phyloP scores from a whole-genome alignment of 2,113 vertebrate species.

The Anarhynchus alexandrinus region DNA sequence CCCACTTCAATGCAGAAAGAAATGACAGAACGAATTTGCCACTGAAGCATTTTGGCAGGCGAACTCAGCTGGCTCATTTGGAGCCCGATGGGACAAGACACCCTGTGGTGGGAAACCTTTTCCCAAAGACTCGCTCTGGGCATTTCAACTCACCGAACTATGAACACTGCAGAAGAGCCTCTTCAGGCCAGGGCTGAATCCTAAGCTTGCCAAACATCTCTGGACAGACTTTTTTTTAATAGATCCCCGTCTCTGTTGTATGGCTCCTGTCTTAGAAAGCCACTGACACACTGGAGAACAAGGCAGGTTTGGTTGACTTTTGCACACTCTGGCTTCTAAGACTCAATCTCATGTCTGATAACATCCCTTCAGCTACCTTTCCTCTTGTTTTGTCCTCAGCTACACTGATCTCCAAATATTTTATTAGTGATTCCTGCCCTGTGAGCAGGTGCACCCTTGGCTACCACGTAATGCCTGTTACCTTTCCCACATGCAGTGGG shows the following conservation, averaged over 20 bases:
- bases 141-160: not conserved
- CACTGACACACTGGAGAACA: not conserved
- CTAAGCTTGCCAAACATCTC: not conserved
- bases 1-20: constrained; percentile 77
- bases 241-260: not conserved
- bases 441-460: not conserved
- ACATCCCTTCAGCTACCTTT: not conserved
- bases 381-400: not conserved
- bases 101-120: not conserved
- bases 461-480: not conserved
- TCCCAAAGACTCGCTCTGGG: not conserved
- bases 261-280: not conserved
- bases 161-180: constrained; percentile 6
- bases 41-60: constrained; percentile 35
- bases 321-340: not conserved
- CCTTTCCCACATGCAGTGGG: not conserved
- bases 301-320: not conserved
- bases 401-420: not conserved
- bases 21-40: constrained; percentile 93
- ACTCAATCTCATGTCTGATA: not conserved
- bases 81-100: not conserved
- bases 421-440: not conserved
- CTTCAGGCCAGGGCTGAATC: not conserved
- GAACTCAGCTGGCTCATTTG: not conserved
- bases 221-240: not conserved